Conservation (phyloP, 2,113 vertebrate genomes). For the Pseudopipra pipra region DNA sequence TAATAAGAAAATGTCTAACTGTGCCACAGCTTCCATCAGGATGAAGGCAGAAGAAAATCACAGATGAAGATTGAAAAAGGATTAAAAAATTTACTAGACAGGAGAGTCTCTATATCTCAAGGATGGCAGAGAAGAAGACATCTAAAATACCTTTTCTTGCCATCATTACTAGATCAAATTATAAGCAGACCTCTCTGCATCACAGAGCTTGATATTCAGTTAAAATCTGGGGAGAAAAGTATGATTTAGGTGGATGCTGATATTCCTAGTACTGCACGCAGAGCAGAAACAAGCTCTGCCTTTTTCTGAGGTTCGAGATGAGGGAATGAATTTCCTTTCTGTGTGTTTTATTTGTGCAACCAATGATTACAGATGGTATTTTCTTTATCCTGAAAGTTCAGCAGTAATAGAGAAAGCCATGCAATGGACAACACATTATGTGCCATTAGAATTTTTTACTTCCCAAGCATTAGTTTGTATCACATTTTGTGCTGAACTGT, state of each 20-base stretch:
- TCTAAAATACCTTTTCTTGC: neutral
- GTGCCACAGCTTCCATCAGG: neutral
- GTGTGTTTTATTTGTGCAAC: neutral
- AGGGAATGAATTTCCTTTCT: conserved; percentile 17
- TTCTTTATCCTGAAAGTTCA: conserved; percentile 6
- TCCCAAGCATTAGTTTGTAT: neutral
- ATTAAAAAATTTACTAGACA: neutral
- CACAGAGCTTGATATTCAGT: neutral
- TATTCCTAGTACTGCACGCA: neutral
- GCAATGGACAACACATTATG: neutral
- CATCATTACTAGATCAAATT: neutral
- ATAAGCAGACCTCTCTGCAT: neutral
- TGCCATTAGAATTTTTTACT: neutral
- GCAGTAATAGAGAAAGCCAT: neutral
- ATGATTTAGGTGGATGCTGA: neutral
- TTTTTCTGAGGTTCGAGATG: neutral
- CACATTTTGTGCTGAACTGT: neutral
- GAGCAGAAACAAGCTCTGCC: neutral
- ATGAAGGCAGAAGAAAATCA: neutral
- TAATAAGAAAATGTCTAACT: neutral
- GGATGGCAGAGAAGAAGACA: neutral
- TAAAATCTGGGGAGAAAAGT: neutral
- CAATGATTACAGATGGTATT: neutral
- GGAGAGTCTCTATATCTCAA: neutral
- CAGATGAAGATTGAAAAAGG: neutral